Evolutionary conservation across 2,888 invertebrate species (phyloP).

Genomic region (Microplitis manilae): DNA sequence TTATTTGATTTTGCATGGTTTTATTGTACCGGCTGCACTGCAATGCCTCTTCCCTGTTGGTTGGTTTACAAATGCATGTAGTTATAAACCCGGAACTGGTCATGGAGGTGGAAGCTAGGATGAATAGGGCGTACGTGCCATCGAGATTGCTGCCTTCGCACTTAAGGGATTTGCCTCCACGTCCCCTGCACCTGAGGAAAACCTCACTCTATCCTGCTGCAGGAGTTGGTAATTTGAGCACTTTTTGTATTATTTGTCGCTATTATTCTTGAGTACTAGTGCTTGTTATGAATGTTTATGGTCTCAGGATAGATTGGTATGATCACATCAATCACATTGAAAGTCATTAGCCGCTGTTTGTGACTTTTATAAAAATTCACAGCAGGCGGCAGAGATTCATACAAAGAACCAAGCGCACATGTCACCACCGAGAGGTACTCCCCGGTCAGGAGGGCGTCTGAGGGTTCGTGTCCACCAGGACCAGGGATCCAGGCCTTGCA

Average conservation of each 20-base stretch:
- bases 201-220: conserved; percentile 68
- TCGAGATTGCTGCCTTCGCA: conserved; percentile 77
- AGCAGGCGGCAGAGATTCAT: conserved; percentile 74
- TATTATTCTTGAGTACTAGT: conserved; percentile 18
- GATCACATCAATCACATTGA: conserved; percentile 13
- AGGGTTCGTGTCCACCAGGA: conserved; percentile 79
- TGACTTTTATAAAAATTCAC: conserved; percentile 32
- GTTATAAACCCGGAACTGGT: conserved; percentile 92
- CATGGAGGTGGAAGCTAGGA: conserved; percentile 90
- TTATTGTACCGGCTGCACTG: conserved; percentile 68
- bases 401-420: conserved; percentile 74
- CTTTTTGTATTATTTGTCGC: conserved; percentile 28
- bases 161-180: conserved; percentile 62
- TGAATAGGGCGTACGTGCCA: conserved; percentile 81
- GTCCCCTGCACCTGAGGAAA: conserved; percentile 69
- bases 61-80: conserved; percentile 71
- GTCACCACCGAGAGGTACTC: conserved; percentile 84
- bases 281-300: conserved; percentile 26
- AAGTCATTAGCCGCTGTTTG: conserved; percentile 15
- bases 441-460: conserved; percentile 91
- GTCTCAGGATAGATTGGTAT: conserved; percentile 32
- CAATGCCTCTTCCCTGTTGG: conserved; percentile 60
- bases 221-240: conserved; percentile 63
- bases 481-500: conserved; percentile 79
- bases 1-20: conserved; percentile 69